These are phyloP conservation scores for Sebastes itinus DNA, from an alignment of 2,797 vertebrate species.

Conservation along the genomic window DNA sequence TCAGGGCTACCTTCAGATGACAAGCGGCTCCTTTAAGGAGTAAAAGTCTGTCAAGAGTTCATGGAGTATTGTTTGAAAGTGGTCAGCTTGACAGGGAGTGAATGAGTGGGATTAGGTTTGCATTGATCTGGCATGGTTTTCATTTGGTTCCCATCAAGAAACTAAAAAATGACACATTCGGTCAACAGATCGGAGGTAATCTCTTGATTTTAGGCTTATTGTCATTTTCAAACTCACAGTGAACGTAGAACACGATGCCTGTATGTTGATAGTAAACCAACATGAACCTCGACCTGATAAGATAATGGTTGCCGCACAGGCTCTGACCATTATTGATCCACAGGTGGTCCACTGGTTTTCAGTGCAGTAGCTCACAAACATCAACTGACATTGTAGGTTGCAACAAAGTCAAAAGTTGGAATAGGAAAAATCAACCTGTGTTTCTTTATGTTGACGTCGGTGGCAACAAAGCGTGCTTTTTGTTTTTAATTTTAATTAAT, in stretches of 20 bases:
- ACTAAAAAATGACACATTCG: background rate
- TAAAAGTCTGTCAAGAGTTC: background rate
- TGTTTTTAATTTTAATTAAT: background rate
- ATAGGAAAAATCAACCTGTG: background rate
- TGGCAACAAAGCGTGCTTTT: background rate
- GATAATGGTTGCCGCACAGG: background rate
- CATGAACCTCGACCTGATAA: conserved; percentile 35
- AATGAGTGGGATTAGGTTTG: background rate
- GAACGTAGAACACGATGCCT: background rate
- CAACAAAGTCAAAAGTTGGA: background rate
- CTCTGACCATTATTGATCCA: background rate
- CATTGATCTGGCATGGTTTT: background rate
- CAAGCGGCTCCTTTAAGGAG: background rate
- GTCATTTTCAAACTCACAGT: background rate
- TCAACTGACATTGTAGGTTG: background rate
- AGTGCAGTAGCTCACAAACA: background rate
- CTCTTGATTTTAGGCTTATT: background rate
- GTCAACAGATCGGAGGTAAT: background rate
- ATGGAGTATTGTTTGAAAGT: background rate
- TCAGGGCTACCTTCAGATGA: conserved; percentile 3
- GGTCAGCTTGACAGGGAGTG: background rate
- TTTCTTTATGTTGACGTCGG: background rate
- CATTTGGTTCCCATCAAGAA: background rate
- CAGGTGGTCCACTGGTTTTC: background rate
- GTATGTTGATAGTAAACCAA: background rate